These are phyloP conservation scores for Daktulosphaira vitifoliae DNA, from an alignment of 1,140 invertebrate genomes.

Conservation along the genomic window DNA sequence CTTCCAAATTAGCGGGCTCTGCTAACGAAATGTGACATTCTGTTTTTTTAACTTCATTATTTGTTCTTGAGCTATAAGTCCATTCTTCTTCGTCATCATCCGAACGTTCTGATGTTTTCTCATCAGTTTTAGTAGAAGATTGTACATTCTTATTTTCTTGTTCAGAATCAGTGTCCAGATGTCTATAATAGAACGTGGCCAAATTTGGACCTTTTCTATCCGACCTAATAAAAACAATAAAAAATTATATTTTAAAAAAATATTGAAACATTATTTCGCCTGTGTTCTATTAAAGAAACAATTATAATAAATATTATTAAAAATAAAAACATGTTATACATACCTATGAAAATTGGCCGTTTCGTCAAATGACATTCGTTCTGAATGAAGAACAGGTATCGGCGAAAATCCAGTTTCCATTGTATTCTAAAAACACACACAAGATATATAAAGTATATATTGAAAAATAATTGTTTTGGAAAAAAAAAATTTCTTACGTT, in stretches of 20 bases:
- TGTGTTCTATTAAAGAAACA: no score
- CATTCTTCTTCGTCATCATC: conserved; percentile 63
- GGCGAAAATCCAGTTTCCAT: conserved; percentile 22
- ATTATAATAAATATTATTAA: no score
- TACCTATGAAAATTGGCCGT: conserved; percentile 29
- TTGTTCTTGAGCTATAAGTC: conserved; percentile 53
- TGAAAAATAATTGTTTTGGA: no score
- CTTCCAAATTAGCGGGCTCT: conserved; percentile 45
- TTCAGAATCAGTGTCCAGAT: conserved; percentile 74
- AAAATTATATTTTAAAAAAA: no score
- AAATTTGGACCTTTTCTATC: conserved; percentile 69
- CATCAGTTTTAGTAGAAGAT: conserved; percentile 44
- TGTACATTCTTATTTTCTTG: conserved; percentile 40
- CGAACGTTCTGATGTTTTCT: conserved; percentile 47
- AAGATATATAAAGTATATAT: no score
- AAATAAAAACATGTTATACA: not conserved
- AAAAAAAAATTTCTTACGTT: no score
- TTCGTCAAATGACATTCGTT: conserved; percentile 31
- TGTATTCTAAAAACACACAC: not conserved
- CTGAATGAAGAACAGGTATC: conserved; percentile 6
- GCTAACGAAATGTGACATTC: not conserved
- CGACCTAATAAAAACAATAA: conserved; percentile 44
- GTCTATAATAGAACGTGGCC: conserved; percentile 73
- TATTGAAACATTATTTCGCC: no score
- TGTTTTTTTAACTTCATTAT: conserved; percentile 34